A percentile compares a stretch with the other conserved stretches of the same genome.
phyloP scores from a whole-genome alignment of 2,888 invertebrate species.

The Baccha elongata region DNA sequence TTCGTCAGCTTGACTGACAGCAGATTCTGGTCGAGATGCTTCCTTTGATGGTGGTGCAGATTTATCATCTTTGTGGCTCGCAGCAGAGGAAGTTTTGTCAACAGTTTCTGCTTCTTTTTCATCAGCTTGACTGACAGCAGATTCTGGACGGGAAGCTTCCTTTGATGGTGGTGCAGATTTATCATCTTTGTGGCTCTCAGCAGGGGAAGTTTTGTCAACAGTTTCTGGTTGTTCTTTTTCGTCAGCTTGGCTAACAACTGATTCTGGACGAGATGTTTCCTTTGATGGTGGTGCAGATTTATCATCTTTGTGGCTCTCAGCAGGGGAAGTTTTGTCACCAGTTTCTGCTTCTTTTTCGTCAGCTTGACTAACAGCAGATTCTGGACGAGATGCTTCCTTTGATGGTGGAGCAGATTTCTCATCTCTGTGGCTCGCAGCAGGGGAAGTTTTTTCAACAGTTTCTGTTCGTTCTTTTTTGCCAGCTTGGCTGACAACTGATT shows the following conservation, averaged over 20 bases:
- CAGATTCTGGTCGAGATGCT: constrained; percentile 68
- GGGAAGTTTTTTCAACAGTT: constrained; percentile 2
- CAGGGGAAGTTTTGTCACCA: constrained; percentile 53
- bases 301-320: constrained; percentile 68
- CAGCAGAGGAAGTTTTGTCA: constrained; percentile 28
- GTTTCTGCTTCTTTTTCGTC: too few species aligned
- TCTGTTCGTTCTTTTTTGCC: constrained; percentile 8
- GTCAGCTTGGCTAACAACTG: constrained; percentile 1
- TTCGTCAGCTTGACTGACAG: constrained; percentile 70
- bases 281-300: constrained; percentile 40
- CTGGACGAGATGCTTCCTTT: constrained; percentile 58
- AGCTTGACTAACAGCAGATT: constrained; percentile 44
- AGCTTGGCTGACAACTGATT: constrained; percentile 60
- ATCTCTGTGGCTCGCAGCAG: constrained; percentile 19
- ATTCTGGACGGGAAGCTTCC: not conserved
- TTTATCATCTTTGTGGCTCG: constrained; percentile 51
- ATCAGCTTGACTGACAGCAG: constrained; percentile 6
- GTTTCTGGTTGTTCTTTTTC: not conserved
- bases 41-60: constrained; percentile 68
- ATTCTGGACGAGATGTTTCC: constrained; percentile 61
- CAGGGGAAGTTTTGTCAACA: not conserved
- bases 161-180: not conserved
- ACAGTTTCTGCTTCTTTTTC: constrained; percentile 56
- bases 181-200: not conserved
- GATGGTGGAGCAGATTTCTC: constrained; percentile 56